Base-by-base conservation (phyloP, 2,113 vertebrate species). In the Rhipidura dahli region DNA sequence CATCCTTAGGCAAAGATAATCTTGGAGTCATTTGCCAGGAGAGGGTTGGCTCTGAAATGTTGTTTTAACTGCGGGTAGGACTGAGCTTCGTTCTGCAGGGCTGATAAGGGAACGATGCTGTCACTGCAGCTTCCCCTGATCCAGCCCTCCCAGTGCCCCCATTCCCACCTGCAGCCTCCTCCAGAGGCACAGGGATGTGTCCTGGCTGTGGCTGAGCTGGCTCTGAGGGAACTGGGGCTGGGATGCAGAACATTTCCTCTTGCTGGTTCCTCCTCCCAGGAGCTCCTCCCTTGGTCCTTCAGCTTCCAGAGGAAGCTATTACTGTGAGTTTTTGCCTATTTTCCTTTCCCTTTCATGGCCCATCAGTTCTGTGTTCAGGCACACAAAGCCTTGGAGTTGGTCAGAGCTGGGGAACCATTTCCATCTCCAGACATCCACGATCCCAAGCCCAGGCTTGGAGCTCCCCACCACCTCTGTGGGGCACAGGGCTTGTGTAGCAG, bases 81-180 rank as follows among this genome's bases (percentile, higher is more conserved):
- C 47, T 90, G 27, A 13, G 6, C 73, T 24, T 11, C n/a, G 2
- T 51, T 63, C 50, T 83, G 26, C 7, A 24, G 69, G 50, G 63
- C 7, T 75, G 90, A 1, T 51, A 3, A 39, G 33, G 15, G 39
- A 51, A 20, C 0, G 6, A 3, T 28, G 63, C 19, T 0, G 0
- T 53, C 3, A 0, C 69, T 49, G 59, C 9, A 23, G 39, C 66
- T 59, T 37, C 6, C 56, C 40, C 17, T 33, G 18, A 8, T 17
- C 24, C 13, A 15, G 19, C 22, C 7, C 42, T 49, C 9, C 35
- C 2, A 1, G 19, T 37, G 21, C 14, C 11, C 40, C 44, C 49
- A 4, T 15, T 24, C 28, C 71, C 53, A 28, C 26, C 35, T 53
- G 22, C 39, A 65, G 50, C 40, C 50, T 35, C 49, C 14, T 49